Percentiles rank a stretch among this genome's conserved stretches.
Conservation (phyloP, 2,797 vertebrate species). For the Erethizon dorsatum region DNA sequence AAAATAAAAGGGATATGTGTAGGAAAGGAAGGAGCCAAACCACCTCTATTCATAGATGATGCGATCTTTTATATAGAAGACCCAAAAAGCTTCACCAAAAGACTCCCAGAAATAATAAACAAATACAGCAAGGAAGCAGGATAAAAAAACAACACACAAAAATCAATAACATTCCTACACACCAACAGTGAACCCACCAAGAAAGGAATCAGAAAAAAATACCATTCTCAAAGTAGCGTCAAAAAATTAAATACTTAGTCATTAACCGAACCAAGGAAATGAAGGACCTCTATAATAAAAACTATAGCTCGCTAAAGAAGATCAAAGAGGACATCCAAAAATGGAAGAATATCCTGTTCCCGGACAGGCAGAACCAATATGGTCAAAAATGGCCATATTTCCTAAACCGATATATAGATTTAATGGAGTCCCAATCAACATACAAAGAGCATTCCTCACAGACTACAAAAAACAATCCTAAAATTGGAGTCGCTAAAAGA, state of each 20-base stretch:
- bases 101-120: neutral
- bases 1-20: neutral
- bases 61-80: neutral
- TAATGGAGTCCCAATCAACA: neutral
- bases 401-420: neutral
- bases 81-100: neutral
- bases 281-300: neutral
- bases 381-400: neutral
- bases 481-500: neutral
- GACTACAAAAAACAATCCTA: neutral
- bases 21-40: neutral
- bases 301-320: neutral
- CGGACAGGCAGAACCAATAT: neutral
- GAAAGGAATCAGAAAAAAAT: neutral
- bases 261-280: neutral
- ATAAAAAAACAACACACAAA: neutral
- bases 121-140: neutral
- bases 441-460: neutral
- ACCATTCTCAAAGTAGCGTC: neutral
- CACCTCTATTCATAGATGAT: neutral
- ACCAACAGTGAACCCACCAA: neutral
- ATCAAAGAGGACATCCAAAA: neutral
- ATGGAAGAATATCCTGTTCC: neutral
- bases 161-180: neutral
- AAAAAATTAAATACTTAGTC: neutral